These are phyloP conservation scores for Microtus pennsylvanicus DNA, from an alignment of 2,113 vertebrate genomes.

Conservation along the genomic window DNA sequence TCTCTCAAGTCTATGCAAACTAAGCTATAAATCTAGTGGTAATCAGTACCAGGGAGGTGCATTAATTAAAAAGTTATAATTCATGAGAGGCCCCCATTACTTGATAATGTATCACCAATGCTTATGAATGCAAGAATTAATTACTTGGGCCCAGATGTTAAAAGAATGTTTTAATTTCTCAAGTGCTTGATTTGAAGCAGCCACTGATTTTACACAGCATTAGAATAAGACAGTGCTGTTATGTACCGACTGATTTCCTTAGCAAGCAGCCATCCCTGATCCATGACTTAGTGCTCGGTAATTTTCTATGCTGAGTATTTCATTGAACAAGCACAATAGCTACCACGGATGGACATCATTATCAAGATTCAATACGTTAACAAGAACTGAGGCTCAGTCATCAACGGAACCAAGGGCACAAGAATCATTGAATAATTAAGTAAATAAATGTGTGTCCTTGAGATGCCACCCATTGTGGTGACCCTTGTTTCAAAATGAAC, in stretches of 20 bases:
- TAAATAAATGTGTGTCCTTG: not conserved
- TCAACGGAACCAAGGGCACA: not conserved
- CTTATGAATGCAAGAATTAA: conserved; percentile 70
- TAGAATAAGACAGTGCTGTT: not conserved
- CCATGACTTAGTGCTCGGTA: not conserved
- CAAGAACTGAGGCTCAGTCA: not conserved
- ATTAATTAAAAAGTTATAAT: conserved; percentile 77
- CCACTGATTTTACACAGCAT: not conserved
- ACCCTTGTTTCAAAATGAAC: not conserved
- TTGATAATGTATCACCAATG: conserved; percentile 64
- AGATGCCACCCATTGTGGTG: not conserved
- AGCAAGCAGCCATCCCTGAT: not conserved
- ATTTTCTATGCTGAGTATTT: not conserved
- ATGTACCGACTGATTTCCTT: not conserved
- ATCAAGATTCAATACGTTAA: not conserved
- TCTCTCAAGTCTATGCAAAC: conserved; percentile 59
- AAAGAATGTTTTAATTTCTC: conserved; percentile 62
- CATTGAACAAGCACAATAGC: not conserved
- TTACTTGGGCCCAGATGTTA: conserved; percentile 60
- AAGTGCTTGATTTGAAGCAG: conserved; percentile 33
- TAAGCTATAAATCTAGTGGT: conserved; percentile 59
- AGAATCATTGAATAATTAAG: not conserved
- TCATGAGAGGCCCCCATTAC: conserved; percentile 60
- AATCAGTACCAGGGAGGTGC: conserved; percentile 59
- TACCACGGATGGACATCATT: not conserved